Percentiles rank a stretch among this genome's conserved stretches.
phyloP scores from a whole-genome alignment of 2,797 vertebrate species.

The Cygnus olor region DNA sequence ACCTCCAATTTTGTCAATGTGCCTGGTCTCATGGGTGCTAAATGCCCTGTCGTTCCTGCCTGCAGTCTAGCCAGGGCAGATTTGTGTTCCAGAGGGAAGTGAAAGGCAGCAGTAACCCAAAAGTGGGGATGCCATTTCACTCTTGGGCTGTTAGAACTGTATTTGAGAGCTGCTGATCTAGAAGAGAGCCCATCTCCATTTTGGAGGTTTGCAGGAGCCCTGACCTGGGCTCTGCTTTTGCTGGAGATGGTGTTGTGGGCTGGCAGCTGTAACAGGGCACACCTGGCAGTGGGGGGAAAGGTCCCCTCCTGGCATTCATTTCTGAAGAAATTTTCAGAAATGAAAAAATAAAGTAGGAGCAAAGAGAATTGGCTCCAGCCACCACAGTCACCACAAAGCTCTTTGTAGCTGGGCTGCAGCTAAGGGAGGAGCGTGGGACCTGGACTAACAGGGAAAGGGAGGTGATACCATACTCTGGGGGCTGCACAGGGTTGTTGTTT shows the following conservation, averaged over 20 bases:
- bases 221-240: background rate
- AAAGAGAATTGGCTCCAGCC: background rate
- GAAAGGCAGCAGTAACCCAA: background rate
- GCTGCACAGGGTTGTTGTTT: rapidly evolving
- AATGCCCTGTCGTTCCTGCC: background rate
- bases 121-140: background rate
- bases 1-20: background rate
- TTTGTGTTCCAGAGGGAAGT: background rate
- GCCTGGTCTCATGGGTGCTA: background rate
- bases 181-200: background rate
- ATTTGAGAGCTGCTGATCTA: background rate
- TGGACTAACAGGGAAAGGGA: background rate
- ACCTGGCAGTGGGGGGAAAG: background rate
- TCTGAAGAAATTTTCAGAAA: background rate
- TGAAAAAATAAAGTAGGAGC: background rate
- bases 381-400: background rate
- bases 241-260: background rate
- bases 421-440: background rate
- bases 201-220: background rate
- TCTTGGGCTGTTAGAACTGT: background rate
- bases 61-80: background rate
- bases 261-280: background rate
- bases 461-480: too few relatives aligned
- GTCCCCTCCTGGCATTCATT: background rate
- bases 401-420: background rate